phyloP scores from a whole-genome alignment of 2,888 invertebrate species.

The Drosophila yooni region DNA sequence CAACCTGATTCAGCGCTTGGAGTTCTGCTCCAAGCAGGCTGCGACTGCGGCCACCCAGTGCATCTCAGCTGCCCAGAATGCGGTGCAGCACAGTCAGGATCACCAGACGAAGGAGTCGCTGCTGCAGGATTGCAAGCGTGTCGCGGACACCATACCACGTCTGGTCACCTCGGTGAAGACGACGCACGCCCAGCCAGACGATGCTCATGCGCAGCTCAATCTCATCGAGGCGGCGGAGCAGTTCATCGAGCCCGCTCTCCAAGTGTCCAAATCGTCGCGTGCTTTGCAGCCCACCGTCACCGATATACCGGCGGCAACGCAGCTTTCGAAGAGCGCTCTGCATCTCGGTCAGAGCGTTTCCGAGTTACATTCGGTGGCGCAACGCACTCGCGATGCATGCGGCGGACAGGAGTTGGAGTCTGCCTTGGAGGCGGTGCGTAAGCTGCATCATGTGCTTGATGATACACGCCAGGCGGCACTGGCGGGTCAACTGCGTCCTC shows the following conservation, averaged over 20 bases:
- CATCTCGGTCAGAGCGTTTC: constrained; percentile 84
- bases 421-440: constrained; percentile 92
- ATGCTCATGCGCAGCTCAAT: constrained; percentile 91
- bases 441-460: constrained; percentile 92
- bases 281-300: constrained; percentile 93
- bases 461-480: constrained; percentile 92
- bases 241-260: constrained; percentile 90
- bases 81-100: constrained; percentile 88
- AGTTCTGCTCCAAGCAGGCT: constrained; percentile 93
- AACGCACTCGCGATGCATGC: constrained; percentile 90
- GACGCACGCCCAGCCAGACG: constrained; percentile 89
- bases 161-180: constrained; percentile 92
- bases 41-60: constrained; percentile 96
- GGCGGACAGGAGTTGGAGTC: constrained; percentile 94
- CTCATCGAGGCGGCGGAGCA: constrained; percentile 94
- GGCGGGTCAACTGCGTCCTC: constrained; percentile 89
- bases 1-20: constrained; percentile 89
- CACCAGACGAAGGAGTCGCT: constrained; percentile 89
- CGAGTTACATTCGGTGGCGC: constrained; percentile 87
- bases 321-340: constrained; percentile 86
- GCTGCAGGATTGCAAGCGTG: constrained; percentile 89
- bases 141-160: constrained; percentile 92
- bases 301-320: constrained; percentile 91
- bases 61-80: constrained; percentile 94
- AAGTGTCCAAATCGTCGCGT: constrained; percentile 91